phyloP scores from a whole-genome alignment of 1,140 invertebrate species.

The Saccostrea glomerata region DNA sequence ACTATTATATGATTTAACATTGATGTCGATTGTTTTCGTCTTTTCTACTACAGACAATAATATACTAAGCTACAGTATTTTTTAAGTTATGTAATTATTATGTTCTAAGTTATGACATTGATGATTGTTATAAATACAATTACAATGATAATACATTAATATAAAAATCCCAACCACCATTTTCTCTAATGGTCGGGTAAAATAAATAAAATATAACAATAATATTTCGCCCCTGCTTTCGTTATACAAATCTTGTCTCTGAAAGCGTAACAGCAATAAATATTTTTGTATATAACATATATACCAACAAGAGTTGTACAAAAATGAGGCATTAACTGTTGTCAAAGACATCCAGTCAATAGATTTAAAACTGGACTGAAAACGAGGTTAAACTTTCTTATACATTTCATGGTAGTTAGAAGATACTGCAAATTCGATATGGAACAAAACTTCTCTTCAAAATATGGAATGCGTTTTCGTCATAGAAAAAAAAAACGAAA shows the following conservation, averaged over 20 bases:
- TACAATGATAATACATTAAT: slow-evolving; percentile 29
- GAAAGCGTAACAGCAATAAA: slow-evolving; percentile 46
- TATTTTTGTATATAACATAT: slow-evolving; percentile 36
- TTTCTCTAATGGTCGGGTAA: slow-evolving; percentile 22
- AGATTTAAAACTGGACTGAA: background rate
- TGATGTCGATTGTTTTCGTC: background rate
- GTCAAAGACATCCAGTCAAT: background rate
- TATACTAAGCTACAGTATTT: background rate
- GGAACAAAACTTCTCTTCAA: background rate
- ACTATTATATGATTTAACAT: background rate
- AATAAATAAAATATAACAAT: slow-evolving; percentile 49
- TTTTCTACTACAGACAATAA: slow-evolving; percentile 8
- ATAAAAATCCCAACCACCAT: slow-evolving; percentile 30
- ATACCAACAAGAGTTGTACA: slow-evolving; percentile 27
- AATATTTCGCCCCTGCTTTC: slow-evolving; percentile 48
- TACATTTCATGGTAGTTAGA: background rate
- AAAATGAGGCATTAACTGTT: slow-evolving; percentile 12
- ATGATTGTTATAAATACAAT: slow-evolving; percentile 28
- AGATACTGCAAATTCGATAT: background rate
- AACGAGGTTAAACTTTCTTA: slow-evolving; percentile 20
- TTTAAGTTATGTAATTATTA: background rate
- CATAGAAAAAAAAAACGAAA: slow-evolving; percentile 15
- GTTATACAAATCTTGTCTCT: slow-evolving; percentile 46
- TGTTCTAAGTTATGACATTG: slow-evolving; percentile 2
- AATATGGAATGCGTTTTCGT: slow-evolving; percentile 16